Conservation (phyloP, 2,888 invertebrate species). For the Drosophila gaucha region DNA sequence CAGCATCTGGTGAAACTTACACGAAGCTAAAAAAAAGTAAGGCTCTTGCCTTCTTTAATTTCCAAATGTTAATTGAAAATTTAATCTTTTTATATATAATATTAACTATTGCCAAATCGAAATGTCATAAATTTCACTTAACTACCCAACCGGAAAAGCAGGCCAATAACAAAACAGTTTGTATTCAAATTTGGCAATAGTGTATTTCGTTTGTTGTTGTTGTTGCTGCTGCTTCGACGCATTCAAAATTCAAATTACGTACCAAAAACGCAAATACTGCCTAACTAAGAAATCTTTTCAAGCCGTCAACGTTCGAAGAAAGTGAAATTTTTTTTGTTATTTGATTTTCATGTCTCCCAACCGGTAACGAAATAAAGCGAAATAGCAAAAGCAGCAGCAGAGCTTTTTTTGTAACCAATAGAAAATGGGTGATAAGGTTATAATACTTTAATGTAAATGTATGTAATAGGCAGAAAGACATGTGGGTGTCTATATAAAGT, state of each 20-base stretch:
- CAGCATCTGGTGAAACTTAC: conserved; percentile 64
- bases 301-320: conserved; percentile 60
- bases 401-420: conserved; percentile 5
- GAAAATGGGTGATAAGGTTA: background rate
- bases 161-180: conserved; percentile 20
- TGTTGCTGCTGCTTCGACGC: conserved; percentile 1
- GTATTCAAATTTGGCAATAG: conserved; percentile 51
- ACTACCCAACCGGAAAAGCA: conserved; percentile 53
- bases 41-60: conserved; percentile 37
- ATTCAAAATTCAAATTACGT: conserved; percentile 32
- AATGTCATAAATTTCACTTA: conserved; percentile 52
- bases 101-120: conserved; percentile 31
- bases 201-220: conserved; percentile 29
- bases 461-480: too few species aligned
- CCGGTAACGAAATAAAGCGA: conserved; percentile 35
- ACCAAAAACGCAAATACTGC: conserved; percentile 26
- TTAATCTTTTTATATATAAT: background rate
- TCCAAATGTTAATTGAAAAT: conserved; percentile 6
- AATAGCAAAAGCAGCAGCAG: conserved; percentile 38
- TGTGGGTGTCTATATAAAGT: too few species aligned
- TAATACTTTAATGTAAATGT: background rate
- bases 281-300: conserved; percentile 29
- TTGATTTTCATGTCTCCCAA: conserved; percentile 32
- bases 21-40: conserved; percentile 45
- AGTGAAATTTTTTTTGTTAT: conserved; percentile 67